Base-by-base conservation (phyloP, 2,888 invertebrate genomes). In the Nomada goodeniana region DNA sequence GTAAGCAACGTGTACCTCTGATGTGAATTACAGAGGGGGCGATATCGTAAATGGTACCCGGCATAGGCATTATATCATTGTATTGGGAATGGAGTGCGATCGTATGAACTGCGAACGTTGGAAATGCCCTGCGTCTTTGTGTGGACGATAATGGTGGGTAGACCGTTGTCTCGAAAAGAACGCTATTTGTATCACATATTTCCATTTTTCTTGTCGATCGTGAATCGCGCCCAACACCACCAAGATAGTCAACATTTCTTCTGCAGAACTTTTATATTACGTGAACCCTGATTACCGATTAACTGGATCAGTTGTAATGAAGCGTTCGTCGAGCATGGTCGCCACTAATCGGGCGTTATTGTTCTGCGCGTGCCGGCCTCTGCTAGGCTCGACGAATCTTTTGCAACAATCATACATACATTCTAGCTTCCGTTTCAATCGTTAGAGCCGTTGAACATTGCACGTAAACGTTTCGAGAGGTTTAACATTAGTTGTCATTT, bases 61-160 rank as follows among this genome's bases (percentile, higher is more conserved):
- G 86, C 76, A 82, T 69, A 83, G 82, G 83, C 86, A 82, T 88
- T 83, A 74, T 65, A 78, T 78, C 47, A 13, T 47, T 65, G 69
- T 83, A 83, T 63, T 73, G 84, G 79, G 67, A 79, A 68, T 83
- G 78, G 75, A 69, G 29, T 72, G 77, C 85, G 76, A 76, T 75
- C 65, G 74, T 73, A 76, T 76, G 57, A 57, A 65, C 36, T 73
- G 29, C 53, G 79, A 71, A 83, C 83, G 68, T 83, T 77, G 78
- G 61, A 67, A 71, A 72, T 72, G 65, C 68, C 77, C 68, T 67
- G 82, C 72, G 73, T 76, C 70, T 73, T 69, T 52, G 76, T 57
- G 74, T 64, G 74, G 67, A 68, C 76, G 74, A 70, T 70, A 74
- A 74, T 52, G 74, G 65, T 78, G 72, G 67, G 77, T 26, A 23